These are phyloP conservation scores for Pseudococcus viburni DNA, from an alignment of 2,888 invertebrate species.

Conservation along the genomic window DNA sequence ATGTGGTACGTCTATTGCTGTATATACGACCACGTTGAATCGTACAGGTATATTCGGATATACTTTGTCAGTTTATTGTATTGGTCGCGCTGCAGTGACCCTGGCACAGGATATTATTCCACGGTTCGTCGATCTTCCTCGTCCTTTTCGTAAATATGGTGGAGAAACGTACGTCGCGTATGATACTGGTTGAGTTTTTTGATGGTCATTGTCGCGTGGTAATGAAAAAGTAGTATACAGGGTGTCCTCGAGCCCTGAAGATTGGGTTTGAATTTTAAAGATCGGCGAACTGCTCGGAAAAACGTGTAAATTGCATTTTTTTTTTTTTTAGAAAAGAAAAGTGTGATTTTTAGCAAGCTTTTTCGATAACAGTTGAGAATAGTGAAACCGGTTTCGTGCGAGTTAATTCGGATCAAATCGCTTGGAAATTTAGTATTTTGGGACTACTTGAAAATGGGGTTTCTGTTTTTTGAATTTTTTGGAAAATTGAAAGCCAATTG, in stretches of 20 bases:
- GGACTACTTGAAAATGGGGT: too few relatives aligned
- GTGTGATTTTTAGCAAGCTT: too few relatives aligned
- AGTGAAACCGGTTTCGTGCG: too few relatives aligned
- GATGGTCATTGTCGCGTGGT: neutral
- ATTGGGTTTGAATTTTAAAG: neutral
- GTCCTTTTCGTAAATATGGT: neutral
- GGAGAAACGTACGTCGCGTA: neutral
- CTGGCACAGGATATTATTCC: constrained; percentile 38
- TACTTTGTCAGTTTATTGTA: constrained; percentile 18
- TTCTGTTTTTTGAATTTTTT: too few relatives aligned
- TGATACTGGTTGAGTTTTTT: neutral
- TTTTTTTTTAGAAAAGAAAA: too few relatives aligned
- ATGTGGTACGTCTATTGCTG: neutral
- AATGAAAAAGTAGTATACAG: neutral
- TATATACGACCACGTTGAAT: neutral
- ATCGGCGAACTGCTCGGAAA: too few relatives aligned
- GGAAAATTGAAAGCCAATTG: too few relatives aligned
- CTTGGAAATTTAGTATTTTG: too few relatives aligned
- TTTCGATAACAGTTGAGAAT: too few relatives aligned
- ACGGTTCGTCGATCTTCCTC: constrained; percentile 12
- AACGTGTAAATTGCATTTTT: too few relatives aligned
- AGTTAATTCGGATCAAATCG: too few relatives aligned
- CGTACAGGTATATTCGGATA: neutral
- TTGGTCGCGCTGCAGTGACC: constrained; percentile 11
- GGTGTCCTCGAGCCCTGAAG: neutral